Base-by-base conservation (phyloP, 2,797 vertebrate genomes). In the Muscicapa striata region DNA sequence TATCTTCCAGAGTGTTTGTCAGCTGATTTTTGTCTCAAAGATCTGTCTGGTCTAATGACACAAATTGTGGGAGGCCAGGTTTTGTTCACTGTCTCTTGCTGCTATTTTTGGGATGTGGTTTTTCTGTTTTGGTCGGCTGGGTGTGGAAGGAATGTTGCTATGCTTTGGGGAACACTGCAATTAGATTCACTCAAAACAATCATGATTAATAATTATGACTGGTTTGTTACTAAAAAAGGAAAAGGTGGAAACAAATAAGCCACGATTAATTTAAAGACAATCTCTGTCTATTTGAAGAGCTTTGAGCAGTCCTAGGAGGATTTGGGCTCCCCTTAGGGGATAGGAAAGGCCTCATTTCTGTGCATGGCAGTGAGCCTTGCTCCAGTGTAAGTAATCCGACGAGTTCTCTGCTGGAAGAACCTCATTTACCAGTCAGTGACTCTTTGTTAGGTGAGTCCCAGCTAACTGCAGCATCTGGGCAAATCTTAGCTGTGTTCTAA, bases 181-280 rank as follows among this genome's bases (percentile, higher is more conserved):
- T 96, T 94, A 93, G 51, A 75, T 64, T 74, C 58, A 57, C 80
- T 94, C 79, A 77, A 88, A 96, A 88, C 45, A 75, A 78, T 88
- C 24, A 51, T 40, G 77, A 73, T 96, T 81, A 96, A 86, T 84
- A 95, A 90, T 94, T 82, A 89, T 70, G 84, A 87, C 66, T 89
- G 32, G 10, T 80, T 91, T 68, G 57, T 91, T 91, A 58, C 89
- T 89, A 87, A 93, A 89, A 94, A 87, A 63, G 36, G 74, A 76
- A 74, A 87, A 74, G 34, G 62, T 89, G 68, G 91, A 91, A 85
- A 89, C 90, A 87, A 94, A 77, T 72, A 85, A 91, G n/a, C 41
- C 14, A 15, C 0, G 0, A 69, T 77, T 87, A 45, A 72, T 92
- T 92, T 87, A 91, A 69, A 91, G 43, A n/a, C 54, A 40, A 17